Percentiles rank a stretch among this genome's conserved stretches.
Evolutionary conservation across 2,888 invertebrate genomes (phyloP).

Genomic region (Eulithis testata): DNA sequence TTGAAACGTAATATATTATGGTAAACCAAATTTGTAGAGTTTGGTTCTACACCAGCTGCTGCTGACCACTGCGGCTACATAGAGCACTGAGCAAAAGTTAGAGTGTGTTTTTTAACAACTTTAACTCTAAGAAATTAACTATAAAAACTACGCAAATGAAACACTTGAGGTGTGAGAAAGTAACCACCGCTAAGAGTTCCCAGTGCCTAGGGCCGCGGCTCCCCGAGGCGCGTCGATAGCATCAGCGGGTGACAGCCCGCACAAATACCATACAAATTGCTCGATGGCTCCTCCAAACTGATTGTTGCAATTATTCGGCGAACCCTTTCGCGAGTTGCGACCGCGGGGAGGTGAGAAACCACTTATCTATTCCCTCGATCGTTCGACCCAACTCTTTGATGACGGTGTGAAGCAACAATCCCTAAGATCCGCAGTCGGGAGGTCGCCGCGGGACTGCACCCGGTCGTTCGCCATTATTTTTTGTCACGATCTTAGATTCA

Average conservation of each 20-base stretch:
- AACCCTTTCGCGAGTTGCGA: slow-evolving; percentile 78
- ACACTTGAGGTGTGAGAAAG: slow-evolving; percentile 78
- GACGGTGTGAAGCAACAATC: slow-evolving; percentile 76
- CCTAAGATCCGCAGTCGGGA: slow-evolving; percentile 55
- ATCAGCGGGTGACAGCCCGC: slow-evolving; percentile 83
- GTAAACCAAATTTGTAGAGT: too few relatives aligned
- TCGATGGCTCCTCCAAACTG: slow-evolving; percentile 82
- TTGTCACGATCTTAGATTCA: slow-evolving; percentile 70
- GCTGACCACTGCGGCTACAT: too few relatives aligned
- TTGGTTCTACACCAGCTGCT: too few relatives aligned
- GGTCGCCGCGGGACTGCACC: slow-evolving; percentile 67
- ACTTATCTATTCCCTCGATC: slow-evolving; percentile 78
- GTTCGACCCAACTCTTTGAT: slow-evolving; percentile 75
- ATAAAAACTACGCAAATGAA: slow-evolving; percentile 49
- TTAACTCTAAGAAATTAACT: slow-evolving; percentile 26
- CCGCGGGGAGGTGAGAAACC: slow-evolving; percentile 81
- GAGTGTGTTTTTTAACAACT: background rate
- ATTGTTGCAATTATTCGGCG: slow-evolving; percentile 84
- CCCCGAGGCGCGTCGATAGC: slow-evolving; percentile 76
- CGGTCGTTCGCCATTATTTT: slow-evolving; percentile 67
- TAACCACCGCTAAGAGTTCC: slow-evolving; percentile 70
- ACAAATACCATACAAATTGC: slow-evolving; percentile 84
- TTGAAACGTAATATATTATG: background rate
- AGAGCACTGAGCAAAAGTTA: background rate
- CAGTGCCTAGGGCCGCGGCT: slow-evolving; percentile 61